A percentile compares a stretch with the other conserved stretches of the same genome.
phyloP scores from a whole-genome alignment of 2,888 invertebrate genomes.

The Pollenia amentaria region DNA sequence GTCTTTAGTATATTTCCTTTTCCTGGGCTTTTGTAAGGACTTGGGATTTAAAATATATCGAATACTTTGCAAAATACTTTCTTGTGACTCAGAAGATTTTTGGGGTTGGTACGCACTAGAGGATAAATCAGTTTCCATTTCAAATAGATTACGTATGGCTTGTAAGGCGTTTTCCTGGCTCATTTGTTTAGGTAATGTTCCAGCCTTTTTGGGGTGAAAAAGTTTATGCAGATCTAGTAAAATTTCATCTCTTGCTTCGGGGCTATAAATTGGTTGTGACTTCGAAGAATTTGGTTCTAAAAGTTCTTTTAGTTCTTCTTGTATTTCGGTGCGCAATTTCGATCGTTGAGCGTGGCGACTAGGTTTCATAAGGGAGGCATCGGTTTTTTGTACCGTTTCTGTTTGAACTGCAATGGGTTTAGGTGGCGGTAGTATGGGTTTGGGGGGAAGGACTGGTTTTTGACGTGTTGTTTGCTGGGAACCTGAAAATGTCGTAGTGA shows the following conservation, averaged over 20 bases:
- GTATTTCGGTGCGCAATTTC: conserved; percentile 52
- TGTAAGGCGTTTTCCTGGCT: conserved; percentile 28
- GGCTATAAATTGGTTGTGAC: neutral
- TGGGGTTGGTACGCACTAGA: neutral
- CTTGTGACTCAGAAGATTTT: neutral
- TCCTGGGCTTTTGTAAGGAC: neutral
- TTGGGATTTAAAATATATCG: conserved; percentile 58
- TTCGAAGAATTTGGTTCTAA: neutral
- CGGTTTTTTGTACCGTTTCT: conserved; percentile 54
- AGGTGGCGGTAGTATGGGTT: neutral
- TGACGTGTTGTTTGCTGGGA: neutral
- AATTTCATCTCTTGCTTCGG: conserved; percentile 41
- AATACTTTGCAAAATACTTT: conserved; percentile 31
- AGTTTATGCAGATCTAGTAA: conserved; percentile 37
- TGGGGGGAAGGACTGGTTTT: neutral
- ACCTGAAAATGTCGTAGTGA: neutral
- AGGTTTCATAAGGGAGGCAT: neutral
- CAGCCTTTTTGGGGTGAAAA: conserved; percentile 32
- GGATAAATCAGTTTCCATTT: neutral
- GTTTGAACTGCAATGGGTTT: neutral
- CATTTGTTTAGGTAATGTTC: neutral
- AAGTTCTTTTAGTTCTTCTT: conserved; percentile 45
- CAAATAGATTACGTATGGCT: conserved; percentile 30
- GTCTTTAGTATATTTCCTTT: conserved; percentile 38
- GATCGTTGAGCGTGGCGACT: conserved; percentile 41